Evolutionary conservation across 2,113 vertebrate genomes (phyloP).

Genomic region (Engraulis encrasicolus): DNA sequence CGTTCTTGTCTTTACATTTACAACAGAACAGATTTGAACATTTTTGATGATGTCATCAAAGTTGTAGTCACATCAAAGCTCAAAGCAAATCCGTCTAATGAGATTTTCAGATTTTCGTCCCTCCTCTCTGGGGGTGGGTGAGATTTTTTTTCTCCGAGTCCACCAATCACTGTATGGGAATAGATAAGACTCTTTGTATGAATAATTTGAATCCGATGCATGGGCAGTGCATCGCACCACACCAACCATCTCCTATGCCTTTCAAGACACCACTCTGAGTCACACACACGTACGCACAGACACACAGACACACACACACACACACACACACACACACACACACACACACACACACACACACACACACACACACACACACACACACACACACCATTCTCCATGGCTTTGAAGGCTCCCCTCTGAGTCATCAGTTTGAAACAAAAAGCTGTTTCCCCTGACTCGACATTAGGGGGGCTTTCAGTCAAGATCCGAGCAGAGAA

Average conservation of each 20-base stretch:
- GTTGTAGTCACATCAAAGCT: conserved; percentile 57
- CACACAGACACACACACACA: too few relatives aligned
- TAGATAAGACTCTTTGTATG: background rate
- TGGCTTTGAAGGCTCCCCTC: conserved; percentile 37
- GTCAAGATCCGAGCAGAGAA: conserved; percentile 9
- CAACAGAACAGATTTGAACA: background rate
- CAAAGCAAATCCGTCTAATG: conserved; percentile 58
- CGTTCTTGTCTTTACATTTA: conserved; percentile 18
- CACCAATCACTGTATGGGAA: background rate
- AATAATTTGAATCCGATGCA: background rate
- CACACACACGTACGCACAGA: too few relatives aligned
- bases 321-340: too few relatives aligned
- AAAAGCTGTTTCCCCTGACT: conserved; percentile 43
- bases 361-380: too few relatives aligned
- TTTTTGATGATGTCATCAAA: conserved; percentile 53
- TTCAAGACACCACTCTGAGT: conserved; percentile 55
- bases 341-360: too few relatives aligned
- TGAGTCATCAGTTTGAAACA: conserved; percentile 56
- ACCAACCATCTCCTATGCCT: conserved; percentile 19
- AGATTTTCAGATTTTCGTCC: conserved; percentile 54
- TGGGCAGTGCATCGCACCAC: conserved; percentile 27
- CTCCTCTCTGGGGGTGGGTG: conserved; percentile 23
- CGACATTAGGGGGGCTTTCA: conserved; percentile 10
- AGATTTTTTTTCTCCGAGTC: conserved; percentile 15
- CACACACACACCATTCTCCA: too few relatives aligned